phyloP scores from a whole-genome alignment of 1,140 invertebrate species.

The Aphidius gifuensis region DNA sequence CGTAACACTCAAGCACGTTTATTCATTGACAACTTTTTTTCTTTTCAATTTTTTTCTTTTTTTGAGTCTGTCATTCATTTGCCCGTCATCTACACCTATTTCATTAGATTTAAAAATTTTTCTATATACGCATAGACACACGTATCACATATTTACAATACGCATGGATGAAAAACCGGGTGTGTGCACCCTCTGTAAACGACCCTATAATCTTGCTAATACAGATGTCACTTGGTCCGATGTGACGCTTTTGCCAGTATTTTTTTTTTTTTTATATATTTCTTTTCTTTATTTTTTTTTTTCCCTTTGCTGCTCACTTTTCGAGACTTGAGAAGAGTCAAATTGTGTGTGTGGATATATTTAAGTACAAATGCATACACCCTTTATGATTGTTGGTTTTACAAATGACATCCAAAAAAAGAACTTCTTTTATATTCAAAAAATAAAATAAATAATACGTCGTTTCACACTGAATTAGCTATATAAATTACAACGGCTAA shows the following conservation, averaged over 20 bases:
- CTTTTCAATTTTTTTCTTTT: too few species aligned
- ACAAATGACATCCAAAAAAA: background rate
- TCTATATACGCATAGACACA: too few species aligned
- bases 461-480: conserved; percentile 24
- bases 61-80: background rate
- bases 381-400: conserved; percentile 4
- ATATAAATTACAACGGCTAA: conserved; percentile 12
- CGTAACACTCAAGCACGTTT: too few species aligned
- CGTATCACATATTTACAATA: too few species aligned
- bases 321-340: conserved; percentile 19
- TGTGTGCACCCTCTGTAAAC: conserved; percentile 22
- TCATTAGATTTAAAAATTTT: background rate
- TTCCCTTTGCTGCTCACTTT: conserved; percentile 8
- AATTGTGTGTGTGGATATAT: conserved; percentile 2
- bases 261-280: too few species aligned
- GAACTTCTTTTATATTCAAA: background rate
- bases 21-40: too few species aligned
- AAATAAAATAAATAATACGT: conserved; percentile 7
- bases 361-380: conserved; percentile 3
- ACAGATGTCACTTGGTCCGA: conserved; percentile 31
- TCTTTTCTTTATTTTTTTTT: too few species aligned
- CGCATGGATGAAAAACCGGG: background rate
- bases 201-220: conserved; percentile 33
- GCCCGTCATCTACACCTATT: conserved; percentile 28
- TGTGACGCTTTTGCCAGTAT: background rate